Conservation (phyloP, 2,888 invertebrate species). For the Thysanoteuthis rhombus region DNA sequence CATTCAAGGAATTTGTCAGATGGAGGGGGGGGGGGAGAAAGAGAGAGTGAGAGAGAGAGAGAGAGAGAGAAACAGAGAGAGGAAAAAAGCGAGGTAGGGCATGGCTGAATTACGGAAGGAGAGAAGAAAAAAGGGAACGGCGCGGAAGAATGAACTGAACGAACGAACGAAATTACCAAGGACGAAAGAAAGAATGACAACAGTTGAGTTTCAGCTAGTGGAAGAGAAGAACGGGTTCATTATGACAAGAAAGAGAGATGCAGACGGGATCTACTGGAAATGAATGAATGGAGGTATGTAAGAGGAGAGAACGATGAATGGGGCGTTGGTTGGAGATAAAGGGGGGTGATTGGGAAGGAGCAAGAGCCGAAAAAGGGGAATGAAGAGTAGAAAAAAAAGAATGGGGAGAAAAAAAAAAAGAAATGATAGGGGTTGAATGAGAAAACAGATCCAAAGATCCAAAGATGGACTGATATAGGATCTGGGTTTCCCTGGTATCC, state of each 20-base stretch:
- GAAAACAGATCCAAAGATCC: too few relatives aligned
- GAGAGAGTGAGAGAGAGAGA: too few relatives aligned
- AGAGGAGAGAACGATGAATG: neutral
- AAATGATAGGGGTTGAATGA: too few relatives aligned
- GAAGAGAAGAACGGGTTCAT: neutral
- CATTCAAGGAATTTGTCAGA: slow-evolving; percentile 12
- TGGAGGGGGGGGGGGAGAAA: too few relatives aligned
- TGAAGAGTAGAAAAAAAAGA: neutral
- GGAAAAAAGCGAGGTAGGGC: neutral
- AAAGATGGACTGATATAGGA: too few relatives aligned
- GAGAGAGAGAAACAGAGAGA: too few relatives aligned
- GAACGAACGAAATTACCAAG: neutral
- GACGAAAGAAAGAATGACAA: neutral
- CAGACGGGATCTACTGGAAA: neutral
- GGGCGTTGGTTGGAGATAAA: neutral
- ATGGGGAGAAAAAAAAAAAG: neutral
- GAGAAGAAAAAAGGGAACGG: neutral
- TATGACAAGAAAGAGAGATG: neutral
- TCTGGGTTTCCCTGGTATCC: too few relatives aligned
- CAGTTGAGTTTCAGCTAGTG: neutral
- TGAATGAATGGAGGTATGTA: neutral
- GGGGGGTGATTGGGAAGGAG: neutral
- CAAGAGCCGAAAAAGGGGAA: neutral
- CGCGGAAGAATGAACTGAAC: neutral
- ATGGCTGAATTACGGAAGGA: neutral